Conservation (phyloP, 2,888 invertebrate species). For the Villa cingulata region DNA sequence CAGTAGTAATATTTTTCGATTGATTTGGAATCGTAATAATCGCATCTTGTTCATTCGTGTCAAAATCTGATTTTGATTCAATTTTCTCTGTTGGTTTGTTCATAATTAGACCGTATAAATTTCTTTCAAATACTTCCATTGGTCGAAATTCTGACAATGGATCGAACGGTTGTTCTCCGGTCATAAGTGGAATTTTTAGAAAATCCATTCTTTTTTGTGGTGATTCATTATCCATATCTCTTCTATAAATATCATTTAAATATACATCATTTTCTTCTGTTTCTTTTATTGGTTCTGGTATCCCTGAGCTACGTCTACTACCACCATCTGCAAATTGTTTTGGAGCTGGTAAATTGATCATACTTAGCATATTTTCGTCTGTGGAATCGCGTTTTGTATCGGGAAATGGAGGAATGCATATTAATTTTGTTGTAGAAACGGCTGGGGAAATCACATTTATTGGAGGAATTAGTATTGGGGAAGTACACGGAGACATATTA, state of each 20-base stretch:
- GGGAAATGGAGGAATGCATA: constrained; percentile 52
- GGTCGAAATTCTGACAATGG: constrained; percentile 31
- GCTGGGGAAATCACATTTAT: constrained; percentile 35
- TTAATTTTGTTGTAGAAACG: constrained; percentile 38
- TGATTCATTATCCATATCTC: background rate
- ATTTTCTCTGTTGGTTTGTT: background rate
- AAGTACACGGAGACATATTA: constrained; percentile 28
- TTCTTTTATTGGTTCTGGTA: constrained; percentile 23
- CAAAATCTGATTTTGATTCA: too few species aligned
- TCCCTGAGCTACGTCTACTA: constrained; percentile 52
- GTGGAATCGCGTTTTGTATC: constrained; percentile 49
- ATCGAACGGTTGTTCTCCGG: constrained; percentile 26
- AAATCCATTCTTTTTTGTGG: constrained; percentile 21
- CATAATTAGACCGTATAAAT: constrained; percentile 20
- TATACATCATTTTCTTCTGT: constrained; percentile 22
- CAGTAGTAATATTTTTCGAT: too few species aligned
- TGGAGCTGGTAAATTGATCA: constrained; percentile 60
- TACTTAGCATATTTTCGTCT: constrained; percentile 39
- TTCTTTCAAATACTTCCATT: constrained; percentile 34
- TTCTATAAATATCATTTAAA: background rate
- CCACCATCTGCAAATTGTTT: constrained; percentile 70
- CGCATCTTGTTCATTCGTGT: too few species aligned
- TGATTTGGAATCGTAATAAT: too few species aligned
- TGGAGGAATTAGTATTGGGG: constrained; percentile 30
- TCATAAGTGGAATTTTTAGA: constrained; percentile 27